phyloP scores from a whole-genome alignment of 2,888 invertebrate genomes.

The Lasius platythorax region DNA sequence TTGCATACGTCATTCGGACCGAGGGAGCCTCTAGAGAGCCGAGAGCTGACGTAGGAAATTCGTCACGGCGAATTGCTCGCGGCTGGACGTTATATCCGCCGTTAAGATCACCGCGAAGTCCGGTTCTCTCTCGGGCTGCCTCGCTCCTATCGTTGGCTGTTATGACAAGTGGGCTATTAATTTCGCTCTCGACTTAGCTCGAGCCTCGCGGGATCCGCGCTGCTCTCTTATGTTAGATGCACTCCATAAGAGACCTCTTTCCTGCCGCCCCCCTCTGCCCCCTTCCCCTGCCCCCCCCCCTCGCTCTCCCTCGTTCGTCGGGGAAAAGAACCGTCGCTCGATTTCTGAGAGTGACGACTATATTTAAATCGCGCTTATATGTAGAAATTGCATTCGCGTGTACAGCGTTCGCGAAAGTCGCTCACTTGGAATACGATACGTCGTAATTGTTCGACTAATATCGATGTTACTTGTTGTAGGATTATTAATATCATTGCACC shows the following conservation, averaged over 20 bases:
- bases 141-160: constrained; percentile 72
- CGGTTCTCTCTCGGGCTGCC: constrained; percentile 61
- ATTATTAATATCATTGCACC: neutral
- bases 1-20: constrained; percentile 75
- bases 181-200: constrained; percentile 69
- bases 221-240: constrained; percentile 42
- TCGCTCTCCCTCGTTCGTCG: constrained; percentile 4
- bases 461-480: neutral
- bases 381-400: constrained; percentile 23
- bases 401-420: neutral
- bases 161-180: constrained; percentile 75
- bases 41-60: constrained; percentile 74
- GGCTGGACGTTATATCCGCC: constrained; percentile 64
- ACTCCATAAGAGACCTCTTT: constrained; percentile 37
- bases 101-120: constrained; percentile 63
- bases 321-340: constrained; percentile 43
- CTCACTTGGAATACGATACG: neutral
- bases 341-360: constrained; percentile 52
- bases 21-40: constrained; percentile 62
- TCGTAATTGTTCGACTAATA: neutral
- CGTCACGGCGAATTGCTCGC: constrained; percentile 77
- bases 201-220: constrained; percentile 48
- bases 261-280: neutral
- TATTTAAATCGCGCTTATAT: constrained; percentile 39
- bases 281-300: no score